Evolutionary conservation across 2,797 vertebrate species (phyloP).

Genomic region (Chaunax sp.): DNA sequence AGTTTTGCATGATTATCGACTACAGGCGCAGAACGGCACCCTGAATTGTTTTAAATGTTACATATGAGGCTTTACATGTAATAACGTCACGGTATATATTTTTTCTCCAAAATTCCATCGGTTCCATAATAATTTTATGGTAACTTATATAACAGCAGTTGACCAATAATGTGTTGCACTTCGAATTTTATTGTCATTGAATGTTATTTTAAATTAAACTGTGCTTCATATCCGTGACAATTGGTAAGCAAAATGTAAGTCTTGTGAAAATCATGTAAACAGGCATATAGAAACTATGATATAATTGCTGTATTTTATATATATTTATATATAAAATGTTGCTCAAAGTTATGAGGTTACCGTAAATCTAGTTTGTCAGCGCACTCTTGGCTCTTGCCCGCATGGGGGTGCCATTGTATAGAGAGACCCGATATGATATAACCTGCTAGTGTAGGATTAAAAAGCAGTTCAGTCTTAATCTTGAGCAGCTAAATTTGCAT

Average conservation of each 20-base stretch:
- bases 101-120: not conserved
- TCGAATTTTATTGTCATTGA: not conserved
- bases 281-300: too few species aligned
- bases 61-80: not conserved
- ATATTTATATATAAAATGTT: too few species aligned
- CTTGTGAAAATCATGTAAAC: too few species aligned
- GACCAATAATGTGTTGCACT: not conserved
- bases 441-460: not conserved
- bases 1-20: not conserved
- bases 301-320: too few species aligned
- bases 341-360: constrained; percentile 24
- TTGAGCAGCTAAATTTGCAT: not conserved
- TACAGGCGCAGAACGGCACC: not conserved
- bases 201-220: not conserved
- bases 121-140: too few species aligned
- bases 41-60: not conserved
- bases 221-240: not conserved
- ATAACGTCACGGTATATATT: not conserved
- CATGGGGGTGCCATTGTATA: constrained; percentile 45
- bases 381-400: constrained; percentile 12
- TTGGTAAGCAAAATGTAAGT: too few species aligned
- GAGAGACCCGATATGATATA: rapidly evolving
- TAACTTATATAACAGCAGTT: not conserved
- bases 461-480: constrained; percentile 8
- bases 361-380: constrained; percentile 23